These are phyloP conservation scores for Sakesphorus luctuosus DNA, from an alignment of 2,113 vertebrate genomes.

Conservation along the genomic window DNA sequence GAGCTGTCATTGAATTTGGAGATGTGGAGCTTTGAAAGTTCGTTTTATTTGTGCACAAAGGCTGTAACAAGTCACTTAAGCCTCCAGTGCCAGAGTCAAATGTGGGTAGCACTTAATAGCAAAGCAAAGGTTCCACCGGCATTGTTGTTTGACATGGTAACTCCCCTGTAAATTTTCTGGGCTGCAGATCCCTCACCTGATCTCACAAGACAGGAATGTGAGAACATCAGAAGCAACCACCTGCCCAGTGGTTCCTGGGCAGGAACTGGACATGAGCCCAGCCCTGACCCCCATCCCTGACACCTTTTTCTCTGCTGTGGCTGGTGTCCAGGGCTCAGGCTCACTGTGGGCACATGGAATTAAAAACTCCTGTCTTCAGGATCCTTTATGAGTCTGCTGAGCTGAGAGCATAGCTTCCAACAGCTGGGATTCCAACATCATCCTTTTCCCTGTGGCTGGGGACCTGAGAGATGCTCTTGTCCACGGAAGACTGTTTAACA, in stretches of 20 bases:
- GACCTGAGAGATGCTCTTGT: neutral
- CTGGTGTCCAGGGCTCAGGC: neutral
- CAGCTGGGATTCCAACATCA: rapidly evolving
- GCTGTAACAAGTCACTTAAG: neutral
- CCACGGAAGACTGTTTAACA: neutral
- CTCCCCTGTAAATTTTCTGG: neutral
- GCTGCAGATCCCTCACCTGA: neutral
- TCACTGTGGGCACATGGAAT: rapidly evolving
- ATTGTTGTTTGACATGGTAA: neutral
- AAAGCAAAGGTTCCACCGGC: neutral
- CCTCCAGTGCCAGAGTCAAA: neutral
- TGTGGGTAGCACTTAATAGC: neutral
- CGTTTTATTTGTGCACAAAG: neutral
- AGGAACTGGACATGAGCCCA: neutral
- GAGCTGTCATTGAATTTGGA: neutral
- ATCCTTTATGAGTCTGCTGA: neutral
- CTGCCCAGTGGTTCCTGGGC: neutral
- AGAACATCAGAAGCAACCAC: neutral
- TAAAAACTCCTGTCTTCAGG: neutral
- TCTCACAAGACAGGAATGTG: neutral
- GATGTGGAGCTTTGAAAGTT: neutral
- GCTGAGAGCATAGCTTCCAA: neutral
- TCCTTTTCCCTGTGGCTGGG: neutral
- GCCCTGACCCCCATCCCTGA: neutral
- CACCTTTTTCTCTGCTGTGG: neutral